A percentile compares a stretch with the other conserved stretches of the same genome.
Conservation (phyloP, 2,113 vertebrate genomes). For the Montifringilla adamsi region DNA sequence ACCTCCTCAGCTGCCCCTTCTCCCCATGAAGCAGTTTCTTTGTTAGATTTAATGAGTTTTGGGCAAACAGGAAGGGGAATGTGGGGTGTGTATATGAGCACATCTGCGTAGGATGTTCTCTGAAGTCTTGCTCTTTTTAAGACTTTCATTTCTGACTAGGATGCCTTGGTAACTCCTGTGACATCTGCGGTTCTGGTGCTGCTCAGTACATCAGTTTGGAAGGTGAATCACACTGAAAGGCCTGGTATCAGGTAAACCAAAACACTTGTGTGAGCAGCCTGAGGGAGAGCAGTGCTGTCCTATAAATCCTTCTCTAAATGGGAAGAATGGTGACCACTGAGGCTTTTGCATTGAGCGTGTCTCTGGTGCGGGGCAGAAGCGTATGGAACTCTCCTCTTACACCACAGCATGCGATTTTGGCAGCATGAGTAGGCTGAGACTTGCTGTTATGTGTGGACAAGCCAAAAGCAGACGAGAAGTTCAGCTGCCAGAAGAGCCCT, state of each 20-base stretch:
- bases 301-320: background rate
- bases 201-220: background rate
- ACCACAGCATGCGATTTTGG: background rate
- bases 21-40: background rate
- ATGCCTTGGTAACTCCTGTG: background rate
- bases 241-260: background rate
- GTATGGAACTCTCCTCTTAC: background rate
- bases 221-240: background rate
- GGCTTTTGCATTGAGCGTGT: background rate
- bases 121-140: background rate
- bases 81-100: background rate
- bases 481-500: background rate
- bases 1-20: background rate
- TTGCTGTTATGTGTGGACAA: accelerated
- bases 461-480: background rate
- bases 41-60: background rate
- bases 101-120: background rate
- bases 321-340: background rate
- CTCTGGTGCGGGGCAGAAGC: background rate
- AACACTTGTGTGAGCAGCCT: background rate
- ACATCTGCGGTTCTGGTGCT: background rate
- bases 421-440: background rate
- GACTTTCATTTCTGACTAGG: background rate
- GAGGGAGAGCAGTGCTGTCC: background rate
- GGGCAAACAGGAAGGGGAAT: background rate